These are phyloP conservation scores for Andrena chrysosceles DNA, from an alignment of 2,888 invertebrate genomes.

Conservation along the genomic window DNA sequence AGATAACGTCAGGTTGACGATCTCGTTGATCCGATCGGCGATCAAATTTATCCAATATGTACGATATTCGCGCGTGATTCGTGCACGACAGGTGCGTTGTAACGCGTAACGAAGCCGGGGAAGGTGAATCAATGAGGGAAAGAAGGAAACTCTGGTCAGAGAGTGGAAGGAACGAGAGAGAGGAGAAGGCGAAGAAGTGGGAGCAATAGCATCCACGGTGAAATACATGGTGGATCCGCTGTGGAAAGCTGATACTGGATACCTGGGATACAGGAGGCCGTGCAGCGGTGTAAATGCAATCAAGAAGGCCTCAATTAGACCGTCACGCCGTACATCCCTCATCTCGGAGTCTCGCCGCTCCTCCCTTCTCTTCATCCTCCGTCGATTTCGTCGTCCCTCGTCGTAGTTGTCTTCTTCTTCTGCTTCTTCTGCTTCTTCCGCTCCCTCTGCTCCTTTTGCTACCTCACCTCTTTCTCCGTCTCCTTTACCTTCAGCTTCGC, in stretches of 20 bases:
- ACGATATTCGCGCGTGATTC: neutral
- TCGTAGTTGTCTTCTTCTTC: conserved; percentile 35
- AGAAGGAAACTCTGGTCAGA: neutral
- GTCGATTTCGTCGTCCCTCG: conserved; percentile 46
- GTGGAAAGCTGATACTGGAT: conserved; percentile 67
- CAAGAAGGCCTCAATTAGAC: conserved; percentile 83
- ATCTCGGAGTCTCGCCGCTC: conserved; percentile 73
- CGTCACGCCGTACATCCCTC: conserved; percentile 83
- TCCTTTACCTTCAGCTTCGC: conserved; percentile 2
- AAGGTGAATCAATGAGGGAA: neutral
- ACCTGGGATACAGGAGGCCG: conserved; percentile 76
- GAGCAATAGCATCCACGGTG: conserved; percentile 51
- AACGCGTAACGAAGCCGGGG: too few relatives aligned
- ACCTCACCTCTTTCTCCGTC: neutral
- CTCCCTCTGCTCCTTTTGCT: neutral
- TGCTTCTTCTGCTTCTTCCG: conserved; percentile 3
- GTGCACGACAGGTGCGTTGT: too few relatives aligned
- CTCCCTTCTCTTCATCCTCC: conserved; percentile 60
- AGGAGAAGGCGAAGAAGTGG: conserved; percentile 32
- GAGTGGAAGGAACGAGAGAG: neutral
- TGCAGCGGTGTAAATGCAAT: conserved; percentile 82
- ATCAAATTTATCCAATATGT: neutral
- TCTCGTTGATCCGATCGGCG: neutral
- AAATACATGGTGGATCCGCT: conserved; percentile 63
- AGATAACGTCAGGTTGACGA: conserved; percentile 25